These are phyloP conservation scores for Anguilla marmorata DNA, from an alignment of 2,797 vertebrate genomes.

Conservation along the genomic window DNA sequence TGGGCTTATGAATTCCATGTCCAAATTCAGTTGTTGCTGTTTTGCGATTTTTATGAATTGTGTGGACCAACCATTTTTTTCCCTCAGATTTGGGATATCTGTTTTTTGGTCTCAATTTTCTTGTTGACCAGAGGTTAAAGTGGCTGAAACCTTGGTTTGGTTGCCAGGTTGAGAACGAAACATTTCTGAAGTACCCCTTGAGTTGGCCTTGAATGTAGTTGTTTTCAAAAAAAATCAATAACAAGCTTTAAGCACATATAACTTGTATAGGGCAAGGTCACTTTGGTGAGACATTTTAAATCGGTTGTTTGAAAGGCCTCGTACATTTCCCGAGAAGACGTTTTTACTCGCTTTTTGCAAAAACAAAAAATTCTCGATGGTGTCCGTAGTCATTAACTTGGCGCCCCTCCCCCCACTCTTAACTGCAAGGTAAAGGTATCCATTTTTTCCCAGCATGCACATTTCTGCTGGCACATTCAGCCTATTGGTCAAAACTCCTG, in stretches of 20 bases:
- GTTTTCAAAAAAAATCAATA: conserved; percentile 49
- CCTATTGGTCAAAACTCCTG: neutral
- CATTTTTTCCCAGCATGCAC: neutral
- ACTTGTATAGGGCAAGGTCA: conserved; percentile 54
- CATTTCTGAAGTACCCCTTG: neutral
- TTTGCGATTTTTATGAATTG: conserved; percentile 12
- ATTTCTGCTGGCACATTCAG: neutral
- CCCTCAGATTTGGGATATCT: neutral
- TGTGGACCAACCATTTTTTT: conserved; percentile 15
- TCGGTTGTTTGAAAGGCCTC: neutral
- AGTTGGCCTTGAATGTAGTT: conserved; percentile 61
- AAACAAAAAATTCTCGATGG: neutral
- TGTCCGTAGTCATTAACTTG: neutral
- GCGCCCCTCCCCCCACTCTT: neutral
- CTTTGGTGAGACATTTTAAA: neutral
- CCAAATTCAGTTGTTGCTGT: conserved; percentile 7
- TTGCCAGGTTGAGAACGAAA: neutral
- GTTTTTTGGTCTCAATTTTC: conserved; percentile 1
- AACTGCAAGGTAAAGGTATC: neutral
- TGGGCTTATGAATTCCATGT: neutral
- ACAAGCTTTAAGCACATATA: conserved; percentile 61
- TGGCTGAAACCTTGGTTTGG: neutral
- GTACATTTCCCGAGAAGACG: neutral
- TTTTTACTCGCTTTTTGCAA: neutral
- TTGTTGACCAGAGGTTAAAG: conserved; percentile 1